Evolutionary conservation across 1,140 invertebrate genomes (phyloP), one percentile per base, ranked within the genome.

Genomic region (Amphibalanus amphitrite): DNA sequence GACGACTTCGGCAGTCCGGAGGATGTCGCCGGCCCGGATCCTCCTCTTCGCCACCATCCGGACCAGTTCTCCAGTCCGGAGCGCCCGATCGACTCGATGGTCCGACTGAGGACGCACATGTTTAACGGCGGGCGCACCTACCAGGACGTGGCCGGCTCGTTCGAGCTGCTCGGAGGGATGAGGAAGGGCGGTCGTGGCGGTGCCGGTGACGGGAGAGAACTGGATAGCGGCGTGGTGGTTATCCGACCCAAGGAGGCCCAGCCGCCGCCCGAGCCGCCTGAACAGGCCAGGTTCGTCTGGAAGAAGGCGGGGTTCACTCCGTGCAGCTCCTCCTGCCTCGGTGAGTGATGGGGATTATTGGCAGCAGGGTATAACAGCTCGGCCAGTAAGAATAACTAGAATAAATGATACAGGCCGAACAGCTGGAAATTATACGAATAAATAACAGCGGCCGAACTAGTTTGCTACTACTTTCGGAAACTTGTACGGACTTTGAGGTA

Each of bases 261-360:
- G 73, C 70, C 8, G 75, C 79, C 6, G 74, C n/a, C n/a, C n/a
- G 77, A 15, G 47, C 47, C 47, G 47, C 20, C 47, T 20, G 20
- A 20, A 20, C 47, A 20, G 47, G 10, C 47, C 10, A 8, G 20
- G 47, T 83, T 80, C 72, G 77, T 77, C 17, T 86, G 84, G 83
- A 77, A 80, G 69, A 78, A 79, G 15, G 76, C 78, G n/a, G 84
- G 84, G 17, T 84, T 84, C 76, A 94, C 92, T 0, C 88, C 90
- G 72, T 98, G 95, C 82, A 96, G 91, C 77, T 91, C 92, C 0
- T 93, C 91, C 68, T 98, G 95, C 81, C 84, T 97, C 3, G 95
- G 95, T 78, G 94, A 71, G 70, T 38, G 25, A 4, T 23, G n/a
- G n/a, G n/a, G n/a, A n/a, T n/a, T n/a, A n/a, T n/a, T n/a, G n/a